Evolutionary conservation across 2,797 vertebrate genomes (phyloP).

Genomic region (Yasuhikotakia modesta): DNA sequence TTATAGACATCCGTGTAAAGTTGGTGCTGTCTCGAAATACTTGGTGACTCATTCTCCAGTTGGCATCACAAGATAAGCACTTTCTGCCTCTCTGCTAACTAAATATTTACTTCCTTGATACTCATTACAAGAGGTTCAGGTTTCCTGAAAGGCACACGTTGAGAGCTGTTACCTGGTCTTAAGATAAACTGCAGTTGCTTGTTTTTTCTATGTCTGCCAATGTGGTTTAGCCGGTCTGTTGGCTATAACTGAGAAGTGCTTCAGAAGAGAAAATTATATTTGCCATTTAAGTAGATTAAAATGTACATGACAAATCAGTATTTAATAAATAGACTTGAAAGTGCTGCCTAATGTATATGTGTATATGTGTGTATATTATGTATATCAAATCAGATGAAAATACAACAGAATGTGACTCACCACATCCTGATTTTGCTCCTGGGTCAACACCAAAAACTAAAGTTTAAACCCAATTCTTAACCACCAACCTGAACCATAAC

Average conservation of each 20-base stretch:
- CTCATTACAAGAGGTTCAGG: background rate
- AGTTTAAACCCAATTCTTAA: too few relatives aligned
- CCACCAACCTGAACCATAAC: too few relatives aligned
- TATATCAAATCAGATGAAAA: background rate
- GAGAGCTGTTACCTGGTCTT: background rate
- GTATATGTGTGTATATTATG: background rate
- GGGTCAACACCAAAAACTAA: too few relatives aligned
- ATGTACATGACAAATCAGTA: background rate
- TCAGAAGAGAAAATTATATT: background rate
- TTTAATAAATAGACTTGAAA: too few relatives aligned
- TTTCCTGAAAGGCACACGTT: background rate
- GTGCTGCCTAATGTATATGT: too few relatives aligned
- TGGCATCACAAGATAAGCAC: background rate
- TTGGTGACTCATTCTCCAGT: background rate
- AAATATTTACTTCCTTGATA: slow-evolving; percentile 21
- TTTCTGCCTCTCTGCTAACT: background rate
- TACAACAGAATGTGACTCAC: too few relatives aligned
- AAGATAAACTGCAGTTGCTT: background rate
- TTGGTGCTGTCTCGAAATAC: slow-evolving; percentile 32
- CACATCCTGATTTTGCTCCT: too few relatives aligned
- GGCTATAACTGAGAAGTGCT: too few relatives aligned
- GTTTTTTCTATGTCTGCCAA: too few relatives aligned
- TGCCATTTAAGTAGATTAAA: background rate
- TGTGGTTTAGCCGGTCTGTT: too few relatives aligned
- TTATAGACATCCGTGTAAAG: slow-evolving; percentile 2